Evolutionary conservation across 1,140 invertebrate species (phyloP).

Genomic region (Periplaneta americana): DNA sequence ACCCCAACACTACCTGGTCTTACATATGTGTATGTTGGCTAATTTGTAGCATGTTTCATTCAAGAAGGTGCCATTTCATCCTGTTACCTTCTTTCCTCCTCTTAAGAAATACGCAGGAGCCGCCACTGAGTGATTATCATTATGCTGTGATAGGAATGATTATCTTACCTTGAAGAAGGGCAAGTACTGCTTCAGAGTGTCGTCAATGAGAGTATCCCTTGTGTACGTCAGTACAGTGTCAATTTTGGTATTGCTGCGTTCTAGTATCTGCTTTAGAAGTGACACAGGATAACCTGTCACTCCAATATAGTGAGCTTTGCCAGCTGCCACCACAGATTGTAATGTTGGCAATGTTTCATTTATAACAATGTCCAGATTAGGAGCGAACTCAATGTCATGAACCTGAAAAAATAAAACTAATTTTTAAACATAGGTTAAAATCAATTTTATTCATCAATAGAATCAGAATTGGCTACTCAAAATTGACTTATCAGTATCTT

Average conservation of each 20-base stretch:
- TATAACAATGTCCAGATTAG: constrained; percentile 67
- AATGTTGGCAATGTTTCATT: constrained; percentile 83
- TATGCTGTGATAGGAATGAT: no score
- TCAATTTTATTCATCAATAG: no score
- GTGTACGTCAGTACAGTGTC: constrained; percentile 73
- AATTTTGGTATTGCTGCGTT: constrained; percentile 59
- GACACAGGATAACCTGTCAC: constrained; percentile 83
- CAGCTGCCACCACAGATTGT: constrained; percentile 61
- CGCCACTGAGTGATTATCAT: no score
- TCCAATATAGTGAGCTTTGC: constrained; percentile 79
- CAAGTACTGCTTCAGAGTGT: constrained; percentile 64
- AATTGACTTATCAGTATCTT: no score
- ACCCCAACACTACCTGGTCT: no score
- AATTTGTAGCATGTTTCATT: no score
- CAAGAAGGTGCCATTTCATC: no score
- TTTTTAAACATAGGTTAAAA: no score
- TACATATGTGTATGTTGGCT: no score
- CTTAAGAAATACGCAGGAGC: no score
- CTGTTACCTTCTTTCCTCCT: no score
- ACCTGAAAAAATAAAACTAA: constrained; percentile 68
- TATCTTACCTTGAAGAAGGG: constrained; percentile 60
- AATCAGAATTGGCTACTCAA: no score
- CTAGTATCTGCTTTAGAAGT: constrained; percentile 64
- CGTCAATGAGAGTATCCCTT: constrained; percentile 73
- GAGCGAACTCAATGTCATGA: constrained; percentile 87